These are phyloP conservation scores for Beris chalybata DNA, from an alignment of 2,888 invertebrate genomes.

Conservation along the genomic window DNA sequence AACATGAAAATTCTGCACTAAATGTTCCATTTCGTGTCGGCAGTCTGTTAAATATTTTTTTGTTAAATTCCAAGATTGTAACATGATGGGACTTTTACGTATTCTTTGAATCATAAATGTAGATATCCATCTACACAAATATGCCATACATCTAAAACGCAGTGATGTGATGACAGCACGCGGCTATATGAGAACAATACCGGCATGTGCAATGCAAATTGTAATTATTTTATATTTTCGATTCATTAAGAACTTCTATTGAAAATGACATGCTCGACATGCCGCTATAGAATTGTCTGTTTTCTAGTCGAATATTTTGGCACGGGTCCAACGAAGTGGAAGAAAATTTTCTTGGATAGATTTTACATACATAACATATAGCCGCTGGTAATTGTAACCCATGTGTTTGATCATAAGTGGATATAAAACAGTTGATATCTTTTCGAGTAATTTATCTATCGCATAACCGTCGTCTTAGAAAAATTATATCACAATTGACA, in stretches of 20 bases:
- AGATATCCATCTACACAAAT: background rate
- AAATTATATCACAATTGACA: too few relatives aligned
- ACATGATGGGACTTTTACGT: conserved; percentile 17
- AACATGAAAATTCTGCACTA: conserved; percentile 12
- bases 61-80: conserved; percentile 7
- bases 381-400: too few relatives aligned
- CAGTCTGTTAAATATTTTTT: conserved; percentile 24
- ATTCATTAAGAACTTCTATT: conserved; percentile 50
- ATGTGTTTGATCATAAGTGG: conserved; percentile 1
- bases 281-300: conserved; percentile 26
- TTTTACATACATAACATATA: conserved; percentile 6
- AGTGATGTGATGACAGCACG: conserved; percentile 20
- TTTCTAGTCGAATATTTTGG: conserved; percentile 33
- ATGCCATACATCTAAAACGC: background rate
- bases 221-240: conserved; percentile 54
- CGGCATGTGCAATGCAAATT: conserved; percentile 33
- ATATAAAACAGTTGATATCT: background rate
- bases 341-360: conserved; percentile 1
- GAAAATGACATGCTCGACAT: conserved; percentile 35
- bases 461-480: too few relatives aligned
- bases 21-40: conserved; percentile 23
- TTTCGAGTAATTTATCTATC: conserved; percentile 1
- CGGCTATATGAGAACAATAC: conserved; percentile 35
- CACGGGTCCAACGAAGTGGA: conserved; percentile 26
- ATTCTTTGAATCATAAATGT: background rate